These are phyloP conservation scores for Exaiptasia diaphana DNA, from an alignment of 64 coral and sea anemone genomes.

Conservation along the genomic window DNA sequence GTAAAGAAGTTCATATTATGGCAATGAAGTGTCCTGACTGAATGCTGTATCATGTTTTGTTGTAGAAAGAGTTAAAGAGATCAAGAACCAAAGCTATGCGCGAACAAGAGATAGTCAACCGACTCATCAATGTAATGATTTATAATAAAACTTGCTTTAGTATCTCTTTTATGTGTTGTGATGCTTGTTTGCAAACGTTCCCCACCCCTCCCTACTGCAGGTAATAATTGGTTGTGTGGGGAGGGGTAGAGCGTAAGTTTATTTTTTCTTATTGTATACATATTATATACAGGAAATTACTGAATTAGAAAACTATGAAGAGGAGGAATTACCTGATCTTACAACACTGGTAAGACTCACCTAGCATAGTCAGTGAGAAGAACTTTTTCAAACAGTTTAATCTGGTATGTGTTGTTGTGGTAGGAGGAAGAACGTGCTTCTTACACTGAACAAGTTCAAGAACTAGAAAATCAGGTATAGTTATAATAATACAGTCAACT, in stretches of 20 bases:
- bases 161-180: too few species aligned
- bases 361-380: background rate
- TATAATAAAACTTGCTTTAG: background rate
- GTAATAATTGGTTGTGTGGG: too few species aligned
- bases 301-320: constrained; percentile 86
- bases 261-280: too few species aligned
- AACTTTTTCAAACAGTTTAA: background rate
- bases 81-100: constrained; percentile 74
- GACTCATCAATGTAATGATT: constrained; percentile 58
- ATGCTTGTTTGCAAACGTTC: background rate
- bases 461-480: constrained; percentile 44
- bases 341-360: constrained; percentile 64
- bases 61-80: constrained; percentile 67
- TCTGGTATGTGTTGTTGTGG: background rate
- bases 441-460: constrained; percentile 47
- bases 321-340: constrained; percentile 79
- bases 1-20: too few species aligned
- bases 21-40: too few species aligned
- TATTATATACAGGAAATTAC: constrained; percentile 69
- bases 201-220: background rate
- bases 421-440: constrained; percentile 51
- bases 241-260: too few species aligned
- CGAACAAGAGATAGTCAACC: constrained; percentile 75
- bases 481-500: too few species aligned
- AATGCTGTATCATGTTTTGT: too few species aligned